Evolutionary conservation across 2,797 vertebrate genomes (phyloP).

Genomic region (Channallabes apus): DNA sequence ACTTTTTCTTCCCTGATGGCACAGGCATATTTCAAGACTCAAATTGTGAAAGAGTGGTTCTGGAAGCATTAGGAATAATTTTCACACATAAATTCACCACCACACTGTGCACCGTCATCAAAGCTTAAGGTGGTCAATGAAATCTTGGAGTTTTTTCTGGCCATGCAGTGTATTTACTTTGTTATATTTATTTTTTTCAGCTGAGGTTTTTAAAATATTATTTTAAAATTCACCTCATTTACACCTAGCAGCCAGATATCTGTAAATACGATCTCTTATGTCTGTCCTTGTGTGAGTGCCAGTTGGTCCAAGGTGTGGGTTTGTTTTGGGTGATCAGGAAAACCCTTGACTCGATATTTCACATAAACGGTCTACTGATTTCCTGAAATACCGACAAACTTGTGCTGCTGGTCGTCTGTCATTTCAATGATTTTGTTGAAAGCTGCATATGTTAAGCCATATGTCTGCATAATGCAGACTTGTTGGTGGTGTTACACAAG

Average conservation of each 20-base stretch:
- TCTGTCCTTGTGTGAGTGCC: conserved; percentile 68
- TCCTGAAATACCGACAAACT: conserved; percentile 73
- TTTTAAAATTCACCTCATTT: conserved; percentile 47
- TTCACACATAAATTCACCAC: no score
- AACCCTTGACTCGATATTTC: conserved; percentile 64
- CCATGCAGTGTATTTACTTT: no score
- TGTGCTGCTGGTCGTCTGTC: conserved; percentile 72
- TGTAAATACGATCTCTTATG: conserved; percentile 79
- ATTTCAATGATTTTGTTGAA: conserved; percentile 73
- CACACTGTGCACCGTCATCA: no score
- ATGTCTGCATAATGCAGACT: conserved; percentile 69
- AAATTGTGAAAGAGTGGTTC: no score
- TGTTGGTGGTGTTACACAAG: conserved; percentile 67
- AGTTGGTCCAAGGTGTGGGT: conserved; percentile 69
- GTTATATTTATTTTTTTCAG: background rate
- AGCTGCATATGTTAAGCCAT: conserved; percentile 67
- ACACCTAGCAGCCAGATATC: conserved; percentile 70
- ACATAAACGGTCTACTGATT: conserved; percentile 69
- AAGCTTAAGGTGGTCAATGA: no score
- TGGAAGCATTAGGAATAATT: no score
- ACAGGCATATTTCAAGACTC: no score
- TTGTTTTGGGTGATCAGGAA: conserved; percentile 78
- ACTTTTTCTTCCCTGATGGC: no score
- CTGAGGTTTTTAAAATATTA: conserved; percentile 46
- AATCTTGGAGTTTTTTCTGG: no score